These are phyloP conservation scores for Neopipo cinnamomea DNA, from an alignment of 2,113 vertebrate species.

Conservation along the genomic window DNA sequence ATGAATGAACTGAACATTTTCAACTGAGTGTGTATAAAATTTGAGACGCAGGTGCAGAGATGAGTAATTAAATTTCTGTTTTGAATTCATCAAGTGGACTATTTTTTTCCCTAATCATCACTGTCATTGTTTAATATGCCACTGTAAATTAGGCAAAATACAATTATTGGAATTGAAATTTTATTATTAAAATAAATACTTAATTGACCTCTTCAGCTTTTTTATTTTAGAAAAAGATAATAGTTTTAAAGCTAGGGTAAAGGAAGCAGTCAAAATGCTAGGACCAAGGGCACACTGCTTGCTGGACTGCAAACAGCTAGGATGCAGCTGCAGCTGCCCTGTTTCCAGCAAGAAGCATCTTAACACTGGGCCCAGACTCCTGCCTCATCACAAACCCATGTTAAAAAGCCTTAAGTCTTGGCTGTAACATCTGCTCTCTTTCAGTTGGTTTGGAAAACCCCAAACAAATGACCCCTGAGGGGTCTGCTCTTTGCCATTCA, in stretches of 20 bases:
- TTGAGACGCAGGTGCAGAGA: neutral
- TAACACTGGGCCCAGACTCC: neutral
- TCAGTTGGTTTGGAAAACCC: neutral
- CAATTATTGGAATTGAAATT: neutral
- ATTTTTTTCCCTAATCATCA: neutral
- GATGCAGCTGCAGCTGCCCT: neutral
- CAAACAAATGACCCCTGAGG: accelerated
- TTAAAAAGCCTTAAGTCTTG: neutral
- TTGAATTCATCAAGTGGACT: neutral
- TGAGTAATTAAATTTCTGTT: neutral
- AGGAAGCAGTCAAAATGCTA: neutral
- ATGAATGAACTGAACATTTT: neutral
- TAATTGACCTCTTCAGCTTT: neutral
- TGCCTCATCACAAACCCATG: neutral
- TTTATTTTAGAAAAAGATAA: neutral
- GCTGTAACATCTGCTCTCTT: neutral
- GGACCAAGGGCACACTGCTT: accelerated
- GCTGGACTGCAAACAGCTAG: accelerated
- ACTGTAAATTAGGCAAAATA: neutral
- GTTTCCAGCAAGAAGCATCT: neutral
- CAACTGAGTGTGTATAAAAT: neutral
- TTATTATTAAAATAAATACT: neutral
- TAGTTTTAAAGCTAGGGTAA: neutral
- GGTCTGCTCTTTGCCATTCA: neutral
- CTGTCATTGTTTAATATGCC: neutral